Evolutionary conservation across 1,140 invertebrate genomes (phyloP).

Genomic region (Ceratosolen fusciceps): DNA sequence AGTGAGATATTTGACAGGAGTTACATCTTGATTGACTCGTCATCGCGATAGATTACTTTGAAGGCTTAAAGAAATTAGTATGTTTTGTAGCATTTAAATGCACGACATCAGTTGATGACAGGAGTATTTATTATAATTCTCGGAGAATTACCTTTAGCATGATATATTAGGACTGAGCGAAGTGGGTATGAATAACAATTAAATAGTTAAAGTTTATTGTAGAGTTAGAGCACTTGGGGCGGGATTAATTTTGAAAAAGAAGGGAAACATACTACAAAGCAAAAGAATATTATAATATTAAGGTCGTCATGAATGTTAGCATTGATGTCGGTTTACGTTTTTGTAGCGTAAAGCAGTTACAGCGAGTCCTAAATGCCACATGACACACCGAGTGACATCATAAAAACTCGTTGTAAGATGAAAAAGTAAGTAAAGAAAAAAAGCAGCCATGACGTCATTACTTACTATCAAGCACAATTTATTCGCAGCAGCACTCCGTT

Average conservation of each 20-base stretch:
- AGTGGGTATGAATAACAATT: too few species aligned
- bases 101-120: not conserved
- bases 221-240: not conserved
- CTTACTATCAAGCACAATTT: constrained; percentile 5
- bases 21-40: too few species aligned
- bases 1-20: too few species aligned
- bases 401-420: not conserved
- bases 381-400: constrained; percentile 11
- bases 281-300: too few species aligned
- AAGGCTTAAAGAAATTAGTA: not conserved
- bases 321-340: not conserved
- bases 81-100: not conserved
- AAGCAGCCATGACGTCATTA: not conserved
- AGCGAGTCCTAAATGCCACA: not conserved
- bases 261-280: too few species aligned
- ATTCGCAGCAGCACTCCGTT: not conserved
- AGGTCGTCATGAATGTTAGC: not conserved
- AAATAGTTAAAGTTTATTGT: not conserved
- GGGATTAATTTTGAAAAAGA: not conserved
- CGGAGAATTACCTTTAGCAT: not conserved
- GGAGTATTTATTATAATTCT: too few species aligned
- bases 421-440: constrained; percentile 11
- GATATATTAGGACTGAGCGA: too few species aligned
- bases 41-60: too few species aligned
- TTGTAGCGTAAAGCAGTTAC: not conserved